Conservation (phyloP, 2,113 vertebrate genomes). For the Sula dactylatra region DNA sequence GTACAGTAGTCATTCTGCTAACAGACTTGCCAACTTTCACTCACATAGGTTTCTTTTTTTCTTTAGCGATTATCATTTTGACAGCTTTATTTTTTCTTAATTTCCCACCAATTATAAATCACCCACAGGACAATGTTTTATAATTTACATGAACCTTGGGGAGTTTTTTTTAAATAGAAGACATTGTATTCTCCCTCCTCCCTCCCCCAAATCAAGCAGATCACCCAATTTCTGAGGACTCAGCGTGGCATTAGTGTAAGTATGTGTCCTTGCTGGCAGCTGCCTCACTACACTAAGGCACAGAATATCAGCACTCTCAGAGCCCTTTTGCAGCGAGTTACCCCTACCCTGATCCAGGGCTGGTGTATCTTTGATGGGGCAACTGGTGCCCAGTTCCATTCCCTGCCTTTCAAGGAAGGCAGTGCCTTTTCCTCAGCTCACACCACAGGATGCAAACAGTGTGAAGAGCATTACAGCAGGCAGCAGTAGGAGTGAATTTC, state of each 20-base stretch:
- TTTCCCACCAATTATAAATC: background rate
- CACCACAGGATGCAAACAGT: background rate
- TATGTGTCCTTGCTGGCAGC: background rate
- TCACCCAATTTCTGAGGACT: background rate
- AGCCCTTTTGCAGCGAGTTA: background rate
- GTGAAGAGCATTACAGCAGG: background rate
- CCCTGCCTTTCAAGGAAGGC: background rate
- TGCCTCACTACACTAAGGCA: background rate
- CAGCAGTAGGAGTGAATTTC: conserved; percentile 7
- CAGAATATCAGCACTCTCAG: background rate
- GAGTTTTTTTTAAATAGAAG: background rate
- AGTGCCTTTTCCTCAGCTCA: background rate
- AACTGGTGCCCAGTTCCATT: background rate
- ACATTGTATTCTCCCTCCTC: background rate
- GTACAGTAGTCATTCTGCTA: conserved; percentile 73
- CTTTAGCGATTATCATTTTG: conserved; percentile 29
- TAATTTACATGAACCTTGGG: background rate
- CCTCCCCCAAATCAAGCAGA: background rate
- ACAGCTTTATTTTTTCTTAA: background rate
- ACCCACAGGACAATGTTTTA: background rate
- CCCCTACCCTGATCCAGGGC: background rate
- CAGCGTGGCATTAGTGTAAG: background rate
- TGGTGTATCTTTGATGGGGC: background rate
- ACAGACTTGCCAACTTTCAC: conserved; percentile 49
- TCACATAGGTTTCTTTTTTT: conserved; percentile 47